Conservation (phyloP, 2,113 vertebrate genomes). For the Natator depressus region DNA sequence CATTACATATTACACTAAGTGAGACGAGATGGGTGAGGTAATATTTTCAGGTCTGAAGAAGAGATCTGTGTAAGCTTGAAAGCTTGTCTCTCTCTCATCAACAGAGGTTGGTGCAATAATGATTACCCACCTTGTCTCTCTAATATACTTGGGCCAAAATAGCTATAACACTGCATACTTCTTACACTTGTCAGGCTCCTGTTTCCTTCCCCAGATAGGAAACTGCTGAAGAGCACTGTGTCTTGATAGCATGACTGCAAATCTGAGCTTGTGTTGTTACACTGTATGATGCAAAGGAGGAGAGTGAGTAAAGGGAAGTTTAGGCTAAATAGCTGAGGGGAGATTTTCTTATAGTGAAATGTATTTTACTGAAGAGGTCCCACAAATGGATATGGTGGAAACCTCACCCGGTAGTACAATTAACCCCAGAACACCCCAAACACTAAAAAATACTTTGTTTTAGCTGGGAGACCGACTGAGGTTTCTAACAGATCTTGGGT, state of each 20-base stretch:
- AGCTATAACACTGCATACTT: background rate
- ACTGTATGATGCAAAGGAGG: background rate
- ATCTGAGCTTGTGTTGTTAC: background rate
- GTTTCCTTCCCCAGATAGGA: constrained; percentile 43
- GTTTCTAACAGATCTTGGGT: background rate
- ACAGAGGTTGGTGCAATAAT: background rate
- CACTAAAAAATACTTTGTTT: background rate
- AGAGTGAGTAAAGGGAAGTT: constrained; percentile 7
- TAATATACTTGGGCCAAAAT: background rate
- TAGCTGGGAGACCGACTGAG: rapidly evolving
- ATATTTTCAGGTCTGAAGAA: background rate
- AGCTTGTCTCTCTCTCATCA: background rate
- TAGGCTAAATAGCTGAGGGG: background rate
- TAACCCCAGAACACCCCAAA: background rate
- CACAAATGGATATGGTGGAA: background rate
- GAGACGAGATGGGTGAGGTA: background rate
- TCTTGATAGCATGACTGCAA: constrained; percentile 37
- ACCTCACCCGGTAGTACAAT: rapidly evolving
- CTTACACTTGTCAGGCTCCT: constrained; percentile 52
- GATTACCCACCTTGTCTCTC: background rate
- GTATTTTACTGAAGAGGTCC: background rate
- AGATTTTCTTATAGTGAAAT: background rate
- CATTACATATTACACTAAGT: background rate
- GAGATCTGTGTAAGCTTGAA: background rate
- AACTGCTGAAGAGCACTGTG: constrained; percentile 8